Conservation (phyloP, 2,888 invertebrate species). For the Volucella inflata region DNA sequence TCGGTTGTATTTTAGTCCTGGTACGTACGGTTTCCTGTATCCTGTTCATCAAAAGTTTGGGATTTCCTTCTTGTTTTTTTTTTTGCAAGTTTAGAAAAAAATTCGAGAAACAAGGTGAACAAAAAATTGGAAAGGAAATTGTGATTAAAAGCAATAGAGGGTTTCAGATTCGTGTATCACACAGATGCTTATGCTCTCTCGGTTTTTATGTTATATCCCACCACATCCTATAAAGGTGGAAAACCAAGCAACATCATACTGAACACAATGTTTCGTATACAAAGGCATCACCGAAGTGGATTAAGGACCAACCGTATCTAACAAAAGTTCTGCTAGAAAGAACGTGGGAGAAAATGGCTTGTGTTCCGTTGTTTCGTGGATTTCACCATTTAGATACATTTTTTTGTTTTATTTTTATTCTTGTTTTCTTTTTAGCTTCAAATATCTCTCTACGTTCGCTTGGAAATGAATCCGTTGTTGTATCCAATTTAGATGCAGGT, state of each 20-base stretch:
- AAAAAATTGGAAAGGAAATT: conserved; percentile 35
- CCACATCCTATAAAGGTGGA: neutral
- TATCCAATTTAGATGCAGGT: neutral
- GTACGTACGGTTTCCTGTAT: neutral
- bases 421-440: neutral
- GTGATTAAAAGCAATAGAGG: conserved; percentile 55
- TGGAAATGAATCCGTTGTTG: conserved; percentile 18
- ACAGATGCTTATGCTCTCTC: neutral
- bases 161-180: conserved; percentile 31
- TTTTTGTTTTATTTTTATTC: neutral
- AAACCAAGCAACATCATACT: neutral
- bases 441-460: neutral
- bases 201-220: neutral
- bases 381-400: neutral
- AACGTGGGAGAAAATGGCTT: too few relatives aligned
- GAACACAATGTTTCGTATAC: neutral
- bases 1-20: neutral
- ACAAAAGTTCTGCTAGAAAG: too few relatives aligned
- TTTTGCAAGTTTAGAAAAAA: conserved; percentile 7
- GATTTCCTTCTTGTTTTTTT: neutral
- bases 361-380: neutral
- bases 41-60: conserved; percentile 40
- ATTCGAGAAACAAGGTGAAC: neutral
- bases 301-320: too few relatives aligned
- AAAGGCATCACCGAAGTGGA: too few relatives aligned